phyloP scores from a whole-genome alignment of 2,113 vertebrate genomes.

The Gobius niger region DNA sequence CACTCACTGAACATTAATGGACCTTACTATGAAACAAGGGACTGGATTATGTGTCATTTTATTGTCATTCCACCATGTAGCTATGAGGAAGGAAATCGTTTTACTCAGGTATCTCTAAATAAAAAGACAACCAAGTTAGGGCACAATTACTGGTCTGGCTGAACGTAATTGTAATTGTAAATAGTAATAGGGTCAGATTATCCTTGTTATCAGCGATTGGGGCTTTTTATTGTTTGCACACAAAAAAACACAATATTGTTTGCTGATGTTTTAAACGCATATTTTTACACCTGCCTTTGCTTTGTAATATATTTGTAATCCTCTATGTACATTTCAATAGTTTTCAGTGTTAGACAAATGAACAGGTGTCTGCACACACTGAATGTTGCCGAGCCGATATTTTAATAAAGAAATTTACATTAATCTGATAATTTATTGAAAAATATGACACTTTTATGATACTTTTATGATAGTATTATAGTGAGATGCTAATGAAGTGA shows the following conservation, averaged over 20 bases:
- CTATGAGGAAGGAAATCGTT: background rate
- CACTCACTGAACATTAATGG: background rate
- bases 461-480: too few relatives aligned
- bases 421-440: background rate
- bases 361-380: constrained; percentile 74
- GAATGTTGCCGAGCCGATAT: constrained; percentile 33
- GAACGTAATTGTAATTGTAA: too few relatives aligned
- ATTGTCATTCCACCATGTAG: background rate
- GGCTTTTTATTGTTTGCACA: too few relatives aligned
- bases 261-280: constrained; percentile 23
- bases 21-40: background rate
- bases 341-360: constrained; percentile 28
- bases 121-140: background rate
- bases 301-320: constrained; percentile 8
- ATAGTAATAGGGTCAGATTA: too few relatives aligned
- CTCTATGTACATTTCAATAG: constrained; percentile 28
- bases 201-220: too few relatives aligned
- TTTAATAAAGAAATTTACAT: constrained; percentile 37
- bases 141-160: too few relatives aligned
- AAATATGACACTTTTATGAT: too few relatives aligned
- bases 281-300: constrained; percentile 11
- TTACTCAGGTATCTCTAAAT: background rate
- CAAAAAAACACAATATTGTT: background rate
- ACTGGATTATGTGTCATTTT: background rate
- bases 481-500: too few relatives aligned